Base-by-base conservation (phyloP, 2,888 invertebrate species). In the Anthrax anthrax region DNA sequence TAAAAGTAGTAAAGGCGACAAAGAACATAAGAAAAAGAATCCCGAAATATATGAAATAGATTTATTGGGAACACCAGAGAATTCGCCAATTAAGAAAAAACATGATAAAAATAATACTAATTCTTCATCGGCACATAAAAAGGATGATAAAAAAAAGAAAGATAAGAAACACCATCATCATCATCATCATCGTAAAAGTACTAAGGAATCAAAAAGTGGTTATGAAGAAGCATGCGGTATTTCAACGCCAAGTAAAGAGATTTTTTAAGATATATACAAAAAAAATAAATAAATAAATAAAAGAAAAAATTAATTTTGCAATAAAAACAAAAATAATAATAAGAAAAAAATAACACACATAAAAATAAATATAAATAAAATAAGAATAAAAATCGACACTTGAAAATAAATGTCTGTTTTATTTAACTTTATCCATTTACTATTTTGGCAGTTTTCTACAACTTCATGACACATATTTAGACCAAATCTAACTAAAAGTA, bases 141-240 rank as follows among this genome's bases (percentile, higher is more conserved):
- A 54, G 32, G 55, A 56, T n/a, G 58, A 58, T 50, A 64, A 67
- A 52, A 62, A 65, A 46, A 60, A 62, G 40, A 44, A 62, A 58
- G 53, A 49, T 59, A 73, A 68, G 59, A 72, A 71, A 51, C 69
- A 64, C 55, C 72, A 70, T 32, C 53, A 53, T 39, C 51, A 56
- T 39, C 69, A 64, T 55, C 55, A 50, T 43, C 51, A 53, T 37
- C 54, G 55, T 37, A 9, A 32, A 4, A 50, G 49, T 23, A 56
- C 55, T 41, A 54, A 56, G 19, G 58, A 58, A 48, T 55, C 46
- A 19, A 77, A 80, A 62, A 71, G 76, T 32, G 90, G 84, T 43
- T 92, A 92, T 60, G 92, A 92, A 67, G 90, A 90, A 71, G 84
- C 91, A 37, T 75, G 84, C 57, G 92, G 90, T 52, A 89, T 91